These are phyloP conservation scores for Planococcus citri DNA, from an alignment of 1,140 invertebrate genomes.

Conservation along the genomic window DNA sequence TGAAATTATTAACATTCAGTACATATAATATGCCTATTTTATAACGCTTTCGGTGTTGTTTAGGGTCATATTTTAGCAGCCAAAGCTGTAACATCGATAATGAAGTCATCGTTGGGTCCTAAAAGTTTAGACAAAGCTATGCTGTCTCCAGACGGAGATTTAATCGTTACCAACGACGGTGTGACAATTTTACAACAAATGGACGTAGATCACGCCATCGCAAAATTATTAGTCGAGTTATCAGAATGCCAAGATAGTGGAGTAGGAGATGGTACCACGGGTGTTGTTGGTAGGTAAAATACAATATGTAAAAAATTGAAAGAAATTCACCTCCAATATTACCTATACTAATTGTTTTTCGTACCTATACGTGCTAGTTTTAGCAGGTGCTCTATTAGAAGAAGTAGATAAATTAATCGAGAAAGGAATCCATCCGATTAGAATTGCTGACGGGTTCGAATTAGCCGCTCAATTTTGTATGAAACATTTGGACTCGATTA, in stretches of 20 bases:
- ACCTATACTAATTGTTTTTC: neutral
- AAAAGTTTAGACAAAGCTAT: constrained; percentile 16
- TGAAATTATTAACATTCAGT: neutral
- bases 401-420: constrained; percentile 87
- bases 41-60: neutral
- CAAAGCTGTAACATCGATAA: constrained; percentile 1
- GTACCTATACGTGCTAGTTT: constrained; percentile 44
- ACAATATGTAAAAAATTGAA: neutral
- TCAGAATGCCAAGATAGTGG: neutral
- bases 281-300: neutral
- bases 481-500: constrained; percentile 75
- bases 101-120: constrained; percentile 10
- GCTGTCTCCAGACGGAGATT: constrained; percentile 9
- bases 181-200: constrained; percentile 12
- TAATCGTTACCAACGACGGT: constrained; percentile 17
- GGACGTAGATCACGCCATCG: neutral
- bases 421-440: constrained; percentile 95
- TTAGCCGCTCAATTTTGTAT: constrained; percentile 84
- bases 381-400: constrained; percentile 85
- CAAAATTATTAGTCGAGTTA: constrained; percentile 7
- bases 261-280: neutral
- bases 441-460: constrained; percentile 98
- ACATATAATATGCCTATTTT: neutral
- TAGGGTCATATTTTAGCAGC: constrained; percentile 3
- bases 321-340: neutral